A percentile compares a stretch with the other conserved stretches of the same genome.
Evolutionary conservation across 2,888 invertebrate species (phyloP).

Genomic region (Marasmarcha lunaedactyla): DNA sequence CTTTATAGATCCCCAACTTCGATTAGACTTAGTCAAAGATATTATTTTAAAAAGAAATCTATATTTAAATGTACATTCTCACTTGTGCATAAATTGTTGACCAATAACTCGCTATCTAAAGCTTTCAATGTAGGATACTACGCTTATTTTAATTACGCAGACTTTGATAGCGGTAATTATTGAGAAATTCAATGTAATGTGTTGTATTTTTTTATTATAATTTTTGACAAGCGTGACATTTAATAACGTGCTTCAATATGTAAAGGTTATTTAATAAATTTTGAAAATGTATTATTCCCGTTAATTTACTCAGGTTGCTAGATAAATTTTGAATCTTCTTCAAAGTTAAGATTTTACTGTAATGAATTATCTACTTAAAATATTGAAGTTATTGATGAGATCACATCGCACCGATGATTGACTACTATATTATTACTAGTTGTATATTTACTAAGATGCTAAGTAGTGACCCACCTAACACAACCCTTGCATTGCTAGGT

Average conservation of each 20-base stretch:
- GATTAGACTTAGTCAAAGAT: conserved; percentile 27
- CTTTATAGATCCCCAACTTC: conserved; percentile 41
- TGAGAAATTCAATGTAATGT: conserved; percentile 32
- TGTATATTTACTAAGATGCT: conserved; percentile 28
- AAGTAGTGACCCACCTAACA: conserved; percentile 57
- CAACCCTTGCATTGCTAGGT: conserved; percentile 47
- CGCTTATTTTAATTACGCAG: conserved; percentile 51
- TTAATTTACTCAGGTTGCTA: conserved; percentile 63
- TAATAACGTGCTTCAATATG: conserved; percentile 47
- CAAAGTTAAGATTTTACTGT: conserved; percentile 38
- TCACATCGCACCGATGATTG: conserved; percentile 46
- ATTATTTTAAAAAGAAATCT: conserved; percentile 18
- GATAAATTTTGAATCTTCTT: conserved; percentile 46
- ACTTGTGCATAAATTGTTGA: conserved; percentile 43
- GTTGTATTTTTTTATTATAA: conserved; percentile 37
- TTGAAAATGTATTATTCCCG: conserved; percentile 49
- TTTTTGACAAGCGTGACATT: conserved; percentile 39
- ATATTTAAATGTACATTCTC: conserved; percentile 37
- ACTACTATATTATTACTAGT: conserved; percentile 36
- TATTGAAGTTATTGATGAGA: conserved; percentile 36
- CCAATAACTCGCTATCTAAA: conserved; percentile 36
- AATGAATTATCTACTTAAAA: conserved; percentile 29
- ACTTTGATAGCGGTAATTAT: conserved; percentile 33
- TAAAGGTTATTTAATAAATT: conserved; percentile 56
- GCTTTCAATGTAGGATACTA: conserved; percentile 46